These are phyloP conservation scores for Cyprinodon variegatus DNA, from an alignment of 2,113 vertebrate genomes.

Conservation along the genomic window DNA sequence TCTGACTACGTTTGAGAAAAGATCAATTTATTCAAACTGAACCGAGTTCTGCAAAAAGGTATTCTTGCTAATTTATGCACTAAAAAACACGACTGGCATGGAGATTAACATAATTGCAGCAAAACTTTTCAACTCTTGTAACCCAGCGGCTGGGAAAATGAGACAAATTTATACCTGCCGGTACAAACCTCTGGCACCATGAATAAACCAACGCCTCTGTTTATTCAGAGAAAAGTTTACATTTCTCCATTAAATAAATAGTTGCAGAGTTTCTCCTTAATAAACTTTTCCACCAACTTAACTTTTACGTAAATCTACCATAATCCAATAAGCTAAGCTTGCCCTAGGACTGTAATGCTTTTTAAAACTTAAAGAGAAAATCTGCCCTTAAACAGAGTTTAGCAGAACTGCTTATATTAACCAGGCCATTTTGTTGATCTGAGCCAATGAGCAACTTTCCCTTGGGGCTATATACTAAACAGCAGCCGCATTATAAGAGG, in stretches of 20 bases:
- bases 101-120: conserved; percentile 60
- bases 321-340: conserved; percentile 71
- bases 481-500: conserved; percentile 20
- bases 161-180: conserved; percentile 48
- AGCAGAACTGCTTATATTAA: conserved; percentile 42
- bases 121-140: conserved; percentile 37
- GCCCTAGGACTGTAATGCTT: conserved; percentile 39
- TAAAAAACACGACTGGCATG: conserved; percentile 33
- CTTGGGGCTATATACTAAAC: conserved; percentile 39
- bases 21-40: conserved; percentile 21
- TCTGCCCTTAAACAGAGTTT: conserved; percentile 48
- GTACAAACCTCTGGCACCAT: conserved; percentile 53
- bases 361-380: conserved; percentile 39
- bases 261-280: conserved; percentile 19
- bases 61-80: conserved; percentile 51
- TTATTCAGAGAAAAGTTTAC: conserved; percentile 54
- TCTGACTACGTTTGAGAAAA: conserved; percentile 1
- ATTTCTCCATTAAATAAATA: conserved; percentile 47
- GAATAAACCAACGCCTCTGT: conserved; percentile 44
- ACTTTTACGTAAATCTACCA: conserved; percentile 48
- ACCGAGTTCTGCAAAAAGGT: conserved; percentile 29
- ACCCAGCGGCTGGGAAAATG: conserved; percentile 40
- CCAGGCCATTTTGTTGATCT: conserved; percentile 45
- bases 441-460: conserved; percentile 21
- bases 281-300: conserved; percentile 50